Evolutionary conservation across 2,888 invertebrate species (phyloP), one percentile per base, ranked within the genome.

Genomic region (Aporophyla lueneburgensis): DNA sequence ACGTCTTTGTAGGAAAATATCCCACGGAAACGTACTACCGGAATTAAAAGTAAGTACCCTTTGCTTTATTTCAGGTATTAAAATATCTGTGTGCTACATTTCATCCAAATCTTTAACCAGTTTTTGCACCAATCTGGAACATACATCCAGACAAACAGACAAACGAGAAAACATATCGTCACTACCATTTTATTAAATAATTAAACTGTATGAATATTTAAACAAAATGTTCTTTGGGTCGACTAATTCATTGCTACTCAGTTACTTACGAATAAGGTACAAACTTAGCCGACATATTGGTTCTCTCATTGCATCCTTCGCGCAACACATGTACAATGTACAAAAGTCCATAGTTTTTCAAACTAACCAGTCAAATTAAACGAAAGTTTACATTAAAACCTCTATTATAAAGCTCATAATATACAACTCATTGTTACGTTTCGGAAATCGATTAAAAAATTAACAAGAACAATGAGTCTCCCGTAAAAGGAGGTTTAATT

Each of bases 401-500:
- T 33, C 33, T 33, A 33, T 33, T 33, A n/a, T n/a, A n/a, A 66
- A 72, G 14, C 61, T 78, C 56, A 81, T 69, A 75, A 66, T 69
- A 54, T 68, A 63, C 63, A 78, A 80, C 65, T 76, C 84, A 84
- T 75, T 85, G 73, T 83, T 75, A 75, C 73, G 70, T 83, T 76
- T 61, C 43, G 12, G 76, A 63, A 86, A 87, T 86, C 84, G 88
- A 85, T 88, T 81, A 71, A 86, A 81, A 79, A 80, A 78, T 73
- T 73, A 81, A 86, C 82, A 91, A 90, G 91, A 93, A 94, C 93
- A 93, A 94, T 93, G 90, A 88, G 88, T 93, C 91, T 91, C 90
- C 91, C 89, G 92, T 92, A 90, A 88, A 89, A 91, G 89, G 87
- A 87, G 88, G 87, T 90, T 91, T 93, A 93, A 95, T 95, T 95